Evolutionary conservation across 2,888 invertebrate species (phyloP), one percentile per base, ranked within the genome.

Genomic region (Hirtodrosophila cameraria): DNA sequence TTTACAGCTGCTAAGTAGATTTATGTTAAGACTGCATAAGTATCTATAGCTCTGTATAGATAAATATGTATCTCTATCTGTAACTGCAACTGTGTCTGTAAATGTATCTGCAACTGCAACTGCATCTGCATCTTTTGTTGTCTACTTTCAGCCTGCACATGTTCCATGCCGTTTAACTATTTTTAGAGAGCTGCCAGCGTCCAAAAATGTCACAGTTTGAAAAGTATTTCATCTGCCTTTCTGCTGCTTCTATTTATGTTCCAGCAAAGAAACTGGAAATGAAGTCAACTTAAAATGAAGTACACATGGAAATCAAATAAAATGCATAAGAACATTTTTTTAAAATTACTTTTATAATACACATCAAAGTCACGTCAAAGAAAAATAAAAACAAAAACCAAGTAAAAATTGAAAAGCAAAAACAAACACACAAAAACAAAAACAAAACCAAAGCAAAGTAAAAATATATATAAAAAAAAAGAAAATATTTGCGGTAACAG

Each of bases 401-500:
- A n/a, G 18, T 11, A 25, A 7, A 27, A 43, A 20, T 7, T 23
- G 8, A 11, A 35, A 28, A 33, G 11, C n/a, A 25, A 8, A 46
- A 41, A 25, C 15, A 35, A 35, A 36, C 38, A 39, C 18, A 41
- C 16, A 16, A 35, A 11, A n/a, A 11, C 6, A 4, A 28, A 45
- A 63, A 45, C 39, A 72, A 67, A 54, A 55, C 27, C 49, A 43
- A 28, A 31, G 48, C 52, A 58, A 58, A 63, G 39, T 48, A 46
- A 63, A 74, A 35, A 11, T 35, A 30, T 46, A 41, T 67, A 78
- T 74, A 54, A 41, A 54, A 54, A 54, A 78, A 76, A 54, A 41
- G 57, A 54, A 54, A 54, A 49, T 39, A 61, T 62, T 69, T 65
- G 61, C 53, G 30, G 68, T 61, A 78, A 80, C 74, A 76, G 80